Evolutionary conservation across 2,113 vertebrate genomes (phyloP).

Genomic region (Galbula dea): DNA sequence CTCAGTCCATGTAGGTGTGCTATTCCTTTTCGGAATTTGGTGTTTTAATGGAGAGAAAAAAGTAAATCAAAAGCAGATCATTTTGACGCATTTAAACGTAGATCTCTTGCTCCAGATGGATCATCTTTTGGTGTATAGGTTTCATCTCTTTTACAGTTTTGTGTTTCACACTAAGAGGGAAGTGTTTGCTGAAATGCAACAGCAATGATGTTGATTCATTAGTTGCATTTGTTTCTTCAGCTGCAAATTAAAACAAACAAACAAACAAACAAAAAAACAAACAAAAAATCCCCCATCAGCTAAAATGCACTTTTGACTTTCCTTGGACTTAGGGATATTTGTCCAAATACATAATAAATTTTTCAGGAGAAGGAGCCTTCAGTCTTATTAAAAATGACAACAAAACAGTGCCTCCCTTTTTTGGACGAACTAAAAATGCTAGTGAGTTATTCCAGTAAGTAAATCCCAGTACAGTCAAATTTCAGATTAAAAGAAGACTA

Average conservation of each 20-base stretch:
- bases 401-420: background rate
- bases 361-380: background rate
- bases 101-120: background rate
- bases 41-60: background rate
- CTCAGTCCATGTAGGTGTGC: background rate
- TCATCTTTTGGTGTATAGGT: background rate
- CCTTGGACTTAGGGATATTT: background rate
- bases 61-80: background rate
- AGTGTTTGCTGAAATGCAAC: background rate
- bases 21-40: background rate
- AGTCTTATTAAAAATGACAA: slow-evolving; percentile 9
- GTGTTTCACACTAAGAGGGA: background rate
- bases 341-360: background rate
- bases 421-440: background rate
- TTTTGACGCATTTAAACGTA: background rate
- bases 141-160: background rate
- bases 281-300: too few relatives aligned
- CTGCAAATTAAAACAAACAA: background rate
- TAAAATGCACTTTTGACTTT: background rate
- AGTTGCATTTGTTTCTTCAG: slow-evolving; percentile 21
- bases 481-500: background rate
- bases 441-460: background rate
- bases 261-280: too few relatives aligned
- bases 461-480: background rate
- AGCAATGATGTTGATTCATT: background rate